Evolutionary conservation across 2,888 invertebrate species (phyloP), one percentile per base, ranked within the genome.

Genomic region (Leptinotarsa tumamoca): DNA sequence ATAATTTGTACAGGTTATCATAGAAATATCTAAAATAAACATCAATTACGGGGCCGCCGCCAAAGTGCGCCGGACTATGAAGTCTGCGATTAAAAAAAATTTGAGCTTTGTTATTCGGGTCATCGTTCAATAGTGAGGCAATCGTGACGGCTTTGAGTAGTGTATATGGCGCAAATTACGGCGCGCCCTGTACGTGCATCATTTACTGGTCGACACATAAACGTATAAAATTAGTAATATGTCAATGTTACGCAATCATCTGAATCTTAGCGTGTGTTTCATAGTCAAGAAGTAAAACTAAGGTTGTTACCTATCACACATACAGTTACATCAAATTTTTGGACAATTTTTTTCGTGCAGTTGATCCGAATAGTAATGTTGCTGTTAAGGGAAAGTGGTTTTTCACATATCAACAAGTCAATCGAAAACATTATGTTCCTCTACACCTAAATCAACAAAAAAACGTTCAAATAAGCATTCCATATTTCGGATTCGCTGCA

Each of bases 241-340:
- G 84, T 84, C 83, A 84, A 84, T 85, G 85, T 80, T 82, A 83
- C 82, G 83, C 82, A 84, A 82, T 82, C 63, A 84, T 84, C 80
- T 80, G 77, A 78, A 79, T 79, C 74, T 76, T 78, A 75, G 77
- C 81, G 82, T 81, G 80, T 80, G 80, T 81, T 70, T 74, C 76
- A 80, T 76, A 80, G 82, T 79, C 81, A 82, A 82, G 81, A 82
- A 80, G 82, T 83, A 81, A 83, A 83, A 83, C 72, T 76, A 70
- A 76, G 79, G 76, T 68, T 68, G 52, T 68, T 74, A 61, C 75
- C 70, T 77, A 78, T 79, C 77, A 75, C 77, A 81, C 81, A 82
- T 78, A 74, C 74, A 80, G 76, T 81, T 78, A 81, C 81, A 82
- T 80, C 81, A 73, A 80, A 76, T 80, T 80, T 76, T 76, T 75